Base-by-base conservation (phyloP, 2,888 invertebrate species). In the Prosapia bicincta region DNA sequence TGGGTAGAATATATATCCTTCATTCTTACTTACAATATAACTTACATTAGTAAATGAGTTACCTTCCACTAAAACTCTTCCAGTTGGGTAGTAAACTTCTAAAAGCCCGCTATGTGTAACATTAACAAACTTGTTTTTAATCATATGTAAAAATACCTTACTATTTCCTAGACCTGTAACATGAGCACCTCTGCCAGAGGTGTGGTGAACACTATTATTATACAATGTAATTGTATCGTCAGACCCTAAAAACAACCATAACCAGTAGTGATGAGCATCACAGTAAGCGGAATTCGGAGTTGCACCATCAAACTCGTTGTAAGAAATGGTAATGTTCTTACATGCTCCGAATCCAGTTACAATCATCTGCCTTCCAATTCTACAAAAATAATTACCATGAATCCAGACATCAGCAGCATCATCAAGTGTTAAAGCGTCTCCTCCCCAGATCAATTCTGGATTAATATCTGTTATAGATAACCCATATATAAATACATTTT, bases 401-500 rank as follows among this genome's bases (percentile, higher is more conserved):
- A 74, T 70, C 32, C 28, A 54, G 15, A 66, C 69, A 7, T 74
- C 38, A 9, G 32, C 20, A 7, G 26, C 69, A 28, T 26, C 26
- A 26, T 32, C 54, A n/a, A 74, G 23, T 23, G 23, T 28, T 0
- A 74, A 38, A 1, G 69, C 74, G 28, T 74, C 74, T 1, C 74
- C 74, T 25, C 74, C 74, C 74, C 74, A 74, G 43, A 74, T 74
- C 24, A 74, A n/a, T 23, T 38, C 67, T 10, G 74, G 69, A 28
- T 74, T 74, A 20, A 74, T 74, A 54, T 74, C 74, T n/a, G 69
- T 69, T n/a, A 74, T 74, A n/a, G 26, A 26, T 20, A 74, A 25
- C 15, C 68, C 66, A 25, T 43, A 7, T 38, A 74, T 74, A 24
- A 32, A 26, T 54, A 74, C 74, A 20, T 74, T 68, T 25, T 69